Evolutionary conservation across 2,113 vertebrate species (phyloP), one percentile per base, ranked within the genome.

Genomic region (Neogale vison): DNA sequence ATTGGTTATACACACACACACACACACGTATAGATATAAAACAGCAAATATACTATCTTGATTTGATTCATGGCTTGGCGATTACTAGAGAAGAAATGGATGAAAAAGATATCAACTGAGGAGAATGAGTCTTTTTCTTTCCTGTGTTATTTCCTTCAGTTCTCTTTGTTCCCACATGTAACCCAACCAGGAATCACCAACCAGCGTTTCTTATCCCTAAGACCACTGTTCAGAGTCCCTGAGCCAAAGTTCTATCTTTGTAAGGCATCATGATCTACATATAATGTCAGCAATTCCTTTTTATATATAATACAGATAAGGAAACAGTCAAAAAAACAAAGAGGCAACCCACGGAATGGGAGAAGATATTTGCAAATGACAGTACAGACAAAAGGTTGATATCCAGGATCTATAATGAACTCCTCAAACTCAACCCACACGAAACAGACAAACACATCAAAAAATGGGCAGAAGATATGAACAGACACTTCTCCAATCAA

Each of bases 31-130:
- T 52, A 34, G 77, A 57, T 61, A 81, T 14, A 50, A 4, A 80
- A 72, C 5, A 63, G 3, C 31, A 86, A 39, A 81, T 94, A 94
- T 71, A 29, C 21, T 74, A 1, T 61, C 84, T 69, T 77, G 24
- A 26, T 83, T 42, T 77, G 67, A 3, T 67, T 76, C 69, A 77
- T 39, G 1, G 12, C 36, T 87, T 90, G 50, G 26, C 26, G 47
- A 42, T 96, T 94, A 93, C 67, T 87, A 93, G 52, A 87, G 50
- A 88, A 76, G 29, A 65, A 87, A 21, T 89, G 7, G 11, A 84
- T 92, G 15, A 45, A 72, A 91, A 96, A 67, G 36, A 65, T 1
- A 52, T 72, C 63, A 89, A 69, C 15, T 76, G 74, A 69, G 14
- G 83, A 31, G 26, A 55, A 69, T 26, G 84, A 12, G 6, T 89